A percentile compares a stretch with the other conserved stretches of the same genome.
phyloP scores from a whole-genome alignment of 1,140 invertebrate genomes.

The Ostrea denselamellosa region DNA sequence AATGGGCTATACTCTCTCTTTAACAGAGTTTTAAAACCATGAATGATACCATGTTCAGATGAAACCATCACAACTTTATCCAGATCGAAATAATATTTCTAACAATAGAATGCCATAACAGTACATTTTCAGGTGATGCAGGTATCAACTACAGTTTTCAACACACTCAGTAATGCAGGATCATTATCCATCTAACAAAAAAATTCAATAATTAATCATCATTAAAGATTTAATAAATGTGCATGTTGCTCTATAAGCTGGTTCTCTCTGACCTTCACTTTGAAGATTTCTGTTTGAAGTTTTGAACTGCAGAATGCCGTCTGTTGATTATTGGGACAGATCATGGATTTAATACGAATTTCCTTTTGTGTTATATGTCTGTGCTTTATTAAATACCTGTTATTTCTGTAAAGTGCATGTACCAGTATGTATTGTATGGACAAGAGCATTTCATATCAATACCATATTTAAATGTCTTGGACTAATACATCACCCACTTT shows the following conservation, averaged over 20 bases:
- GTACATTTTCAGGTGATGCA: not conserved
- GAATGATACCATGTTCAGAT: no score
- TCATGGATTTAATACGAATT: not conserved
- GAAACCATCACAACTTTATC: no score
- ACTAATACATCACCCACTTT: not conserved
- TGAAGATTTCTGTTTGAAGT: not conserved
- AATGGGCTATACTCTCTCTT: no score
- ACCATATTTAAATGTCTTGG: not conserved
- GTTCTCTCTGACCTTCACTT: not conserved
- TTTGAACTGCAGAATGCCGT: not conserved
- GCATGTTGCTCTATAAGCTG: not conserved
- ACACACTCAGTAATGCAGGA: not conserved
- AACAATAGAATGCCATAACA: no score
- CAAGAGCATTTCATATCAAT: constrained; percentile 23
- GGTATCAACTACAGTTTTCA: not conserved
- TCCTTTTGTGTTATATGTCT: not conserved
- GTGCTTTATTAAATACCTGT: constrained; percentile 15
- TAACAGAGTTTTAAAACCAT: no score
- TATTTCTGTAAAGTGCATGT: not conserved
- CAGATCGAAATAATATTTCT: no score
- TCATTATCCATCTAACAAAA: not conserved
- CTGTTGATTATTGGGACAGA: not conserved
- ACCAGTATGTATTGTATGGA: constrained; percentile 8
- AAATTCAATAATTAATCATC: not conserved
- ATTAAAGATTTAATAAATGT: not conserved